Conservation (phyloP, 1,140 invertebrate species). For the Sarcophaga bullata region DNA sequence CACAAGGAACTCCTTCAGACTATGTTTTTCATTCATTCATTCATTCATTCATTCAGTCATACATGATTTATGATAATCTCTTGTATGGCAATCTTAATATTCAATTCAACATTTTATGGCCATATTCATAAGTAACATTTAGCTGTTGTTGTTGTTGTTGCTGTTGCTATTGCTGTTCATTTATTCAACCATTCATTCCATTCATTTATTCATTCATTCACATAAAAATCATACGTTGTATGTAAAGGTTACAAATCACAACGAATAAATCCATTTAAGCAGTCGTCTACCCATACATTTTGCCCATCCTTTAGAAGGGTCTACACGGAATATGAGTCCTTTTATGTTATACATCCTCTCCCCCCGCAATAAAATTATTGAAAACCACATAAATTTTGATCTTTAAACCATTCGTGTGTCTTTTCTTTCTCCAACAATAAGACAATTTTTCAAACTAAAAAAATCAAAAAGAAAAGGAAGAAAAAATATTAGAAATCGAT, state of each 20-base stretch:
- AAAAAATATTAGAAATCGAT: no score
- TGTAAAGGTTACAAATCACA: slow-evolving; percentile 37
- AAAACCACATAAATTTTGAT: slow-evolving; percentile 35
- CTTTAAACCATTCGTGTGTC: neutral
- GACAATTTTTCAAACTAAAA: slow-evolving; percentile 31
- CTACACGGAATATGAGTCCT: no score
- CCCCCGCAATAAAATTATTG: slow-evolving; percentile 22
- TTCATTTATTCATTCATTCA: neutral
- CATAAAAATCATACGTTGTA: slow-evolving; percentile 6
- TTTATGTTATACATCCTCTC: neutral
- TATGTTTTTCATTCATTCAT: neutral
- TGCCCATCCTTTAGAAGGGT: no score
- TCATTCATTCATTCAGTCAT: slow-evolving; percentile 46
- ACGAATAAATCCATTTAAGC: slow-evolving; percentile 41
- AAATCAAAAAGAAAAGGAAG: neutral
- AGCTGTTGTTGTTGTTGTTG: no score
- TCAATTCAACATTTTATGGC: slow-evolving; percentile 31
- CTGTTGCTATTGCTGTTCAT: neutral
- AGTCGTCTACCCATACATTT: neutral
- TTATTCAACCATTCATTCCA: neutral
- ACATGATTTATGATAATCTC: slow-evolving; percentile 39
- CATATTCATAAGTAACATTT: neutral
- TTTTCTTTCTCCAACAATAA: slow-evolving; percentile 3
- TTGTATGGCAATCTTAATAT: slow-evolving; percentile 28
- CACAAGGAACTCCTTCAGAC: neutral